phyloP scores from a whole-genome alignment of 1,140 invertebrate species.

The Batillaria attramentaria region DNA sequence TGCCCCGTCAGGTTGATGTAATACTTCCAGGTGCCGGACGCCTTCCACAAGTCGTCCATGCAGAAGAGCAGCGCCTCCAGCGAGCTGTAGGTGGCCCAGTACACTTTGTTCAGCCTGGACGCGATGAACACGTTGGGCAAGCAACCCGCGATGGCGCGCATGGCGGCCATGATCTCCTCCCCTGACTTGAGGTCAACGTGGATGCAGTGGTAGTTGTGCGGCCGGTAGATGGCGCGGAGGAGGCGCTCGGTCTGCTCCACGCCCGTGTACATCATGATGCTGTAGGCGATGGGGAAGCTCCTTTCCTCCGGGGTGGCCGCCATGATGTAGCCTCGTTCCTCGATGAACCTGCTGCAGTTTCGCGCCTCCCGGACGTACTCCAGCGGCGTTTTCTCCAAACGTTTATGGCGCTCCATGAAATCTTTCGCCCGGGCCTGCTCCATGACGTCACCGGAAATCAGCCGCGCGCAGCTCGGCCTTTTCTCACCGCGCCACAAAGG shows the following conservation, averaged over 20 bases:
- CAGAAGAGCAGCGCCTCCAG: constrained; percentile 53
- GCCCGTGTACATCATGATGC: constrained; percentile 63
- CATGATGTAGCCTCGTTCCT: constrained; percentile 44
- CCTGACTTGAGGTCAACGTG: constrained; percentile 63
- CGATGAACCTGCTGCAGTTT: constrained; percentile 47
- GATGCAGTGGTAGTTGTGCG: constrained; percentile 68
- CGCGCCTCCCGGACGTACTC: constrained; percentile 23
- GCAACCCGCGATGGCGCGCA: constrained; percentile 49
- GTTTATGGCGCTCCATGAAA: constrained; percentile 9
- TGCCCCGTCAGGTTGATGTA: constrained; percentile 60
- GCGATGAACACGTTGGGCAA: constrained; percentile 62
- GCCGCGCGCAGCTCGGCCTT: neutral
- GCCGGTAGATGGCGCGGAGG: constrained; percentile 63
- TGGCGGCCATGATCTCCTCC: constrained; percentile 38
- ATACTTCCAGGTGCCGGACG: constrained; percentile 54
- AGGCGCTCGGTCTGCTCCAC: constrained; percentile 65
- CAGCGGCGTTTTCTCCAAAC: constrained; percentile 2
- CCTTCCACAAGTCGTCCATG: constrained; percentile 46
- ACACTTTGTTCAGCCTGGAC: constrained; percentile 39
- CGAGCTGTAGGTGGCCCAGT: constrained; percentile 45
- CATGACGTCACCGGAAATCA: neutral
- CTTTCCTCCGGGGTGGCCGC: constrained; percentile 48
- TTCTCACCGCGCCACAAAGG: neutral
- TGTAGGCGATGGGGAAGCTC: constrained; percentile 57
- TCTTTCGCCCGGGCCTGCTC: neutral